Conservation (phyloP, 2,113 vertebrate genomes). For the Phalacrocorax carbo region DNA sequence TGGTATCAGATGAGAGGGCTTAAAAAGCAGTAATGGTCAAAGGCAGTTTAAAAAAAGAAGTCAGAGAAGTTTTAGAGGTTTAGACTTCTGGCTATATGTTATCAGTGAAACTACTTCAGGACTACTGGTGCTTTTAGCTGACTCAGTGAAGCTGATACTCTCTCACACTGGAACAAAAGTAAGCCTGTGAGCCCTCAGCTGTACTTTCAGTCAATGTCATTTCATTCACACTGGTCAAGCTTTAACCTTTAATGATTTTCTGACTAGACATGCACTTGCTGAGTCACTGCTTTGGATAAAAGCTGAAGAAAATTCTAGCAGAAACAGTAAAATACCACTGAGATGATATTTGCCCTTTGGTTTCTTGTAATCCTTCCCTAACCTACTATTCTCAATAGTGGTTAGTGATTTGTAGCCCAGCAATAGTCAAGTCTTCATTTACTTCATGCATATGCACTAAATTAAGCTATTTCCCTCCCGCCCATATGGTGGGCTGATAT, state of each 20-base stretch:
- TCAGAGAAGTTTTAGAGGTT: not conserved
- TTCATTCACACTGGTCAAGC: not conserved
- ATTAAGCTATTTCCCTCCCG: conserved; percentile 63
- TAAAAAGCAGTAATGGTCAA: not conserved
- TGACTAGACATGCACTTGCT: not conserved
- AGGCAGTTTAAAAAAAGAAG: not conserved
- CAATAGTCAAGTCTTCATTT: conserved; percentile 43
- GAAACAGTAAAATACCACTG: not conserved
- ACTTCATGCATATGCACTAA: conserved; percentile 57
- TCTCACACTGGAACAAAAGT: not conserved
- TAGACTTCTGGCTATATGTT: not conserved
- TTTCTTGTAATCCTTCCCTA: not conserved
- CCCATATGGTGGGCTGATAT: conserved; percentile 61
- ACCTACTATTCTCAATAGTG: not conserved
- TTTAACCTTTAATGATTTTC: conserved; percentile 15
- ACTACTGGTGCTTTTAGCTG: not conserved
- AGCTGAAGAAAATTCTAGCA: not conserved
- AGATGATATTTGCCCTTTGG: not conserved
- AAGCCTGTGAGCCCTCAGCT: not conserved
- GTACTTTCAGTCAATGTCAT: not conserved
- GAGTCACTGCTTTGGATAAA: not conserved
- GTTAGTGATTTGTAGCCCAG: not conserved
- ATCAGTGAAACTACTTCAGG: not conserved
- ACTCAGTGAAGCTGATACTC: not conserved
- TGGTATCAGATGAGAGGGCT: not conserved